Evolutionary conservation across 2,113 vertebrate species (phyloP), one percentile per base, ranked within the genome.

Genomic region (Indicator indicator): DNA sequence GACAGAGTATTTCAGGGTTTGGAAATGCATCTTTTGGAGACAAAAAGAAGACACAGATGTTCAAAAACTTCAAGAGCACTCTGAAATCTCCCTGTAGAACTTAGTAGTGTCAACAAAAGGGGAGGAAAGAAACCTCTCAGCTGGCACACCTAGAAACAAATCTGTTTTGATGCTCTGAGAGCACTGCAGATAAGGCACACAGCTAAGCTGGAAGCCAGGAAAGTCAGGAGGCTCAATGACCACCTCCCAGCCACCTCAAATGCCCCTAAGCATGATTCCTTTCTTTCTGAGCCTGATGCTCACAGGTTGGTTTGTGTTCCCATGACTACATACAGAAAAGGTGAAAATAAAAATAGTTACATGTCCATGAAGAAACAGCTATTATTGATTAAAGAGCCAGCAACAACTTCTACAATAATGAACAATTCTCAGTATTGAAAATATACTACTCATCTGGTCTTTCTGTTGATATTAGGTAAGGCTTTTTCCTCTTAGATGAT

Each of bases 271-370:
- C 50, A 23, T 52, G 50, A 52, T 52, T 24, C 50, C 60, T 64
- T 71, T 77, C 56, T 77, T 86, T 83, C 36, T 23, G 44, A 94
- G 85, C 40, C 36, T 70, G 68, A 70, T 67, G 91, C 65, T 86
- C 38, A 40, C 71, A 68, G 79, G 62, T 86, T 88, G 72, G 64
- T 86, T 96, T 78, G 58, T 90, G 95, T 94, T 96, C 92, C 95
- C 96, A 96, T 96, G 96, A 90, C 95, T 96, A 96, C 90, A 92
- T 92, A 86, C 42, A 96, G 86, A 93, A 95, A 83, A 92, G 90
- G 88, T 88, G 80, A 88, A 95, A 90, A 80, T 63, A 83, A 90
- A 93, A 93, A 92, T 86, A 90, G 88, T 96, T 90, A 74, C 33
- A 17, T 94, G 92, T 88, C 50, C 50, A 88, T 75, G 69, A 90